phyloP scores from a whole-genome alignment of 2,888 invertebrate genomes.

The Chesias legatella region DNA sequence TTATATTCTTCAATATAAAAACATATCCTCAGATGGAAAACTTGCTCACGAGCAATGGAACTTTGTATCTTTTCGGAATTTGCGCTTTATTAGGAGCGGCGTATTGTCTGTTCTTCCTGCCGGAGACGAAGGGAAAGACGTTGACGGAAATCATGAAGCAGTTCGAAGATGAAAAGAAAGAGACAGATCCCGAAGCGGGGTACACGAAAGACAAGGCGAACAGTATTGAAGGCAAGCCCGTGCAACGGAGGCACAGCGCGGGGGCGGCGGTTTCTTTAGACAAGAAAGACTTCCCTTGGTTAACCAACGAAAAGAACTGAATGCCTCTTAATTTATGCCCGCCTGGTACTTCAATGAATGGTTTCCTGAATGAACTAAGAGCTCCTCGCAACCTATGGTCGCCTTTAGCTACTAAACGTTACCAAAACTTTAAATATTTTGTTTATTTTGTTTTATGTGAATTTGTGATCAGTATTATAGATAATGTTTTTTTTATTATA shows the following conservation, averaged over 20 bases:
- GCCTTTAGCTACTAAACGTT: conserved; percentile 27
- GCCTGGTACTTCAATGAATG: conserved; percentile 35
- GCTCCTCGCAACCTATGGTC: conserved; percentile 20
- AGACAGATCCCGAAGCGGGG: conserved; percentile 57
- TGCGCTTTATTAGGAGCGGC: conserved; percentile 81
- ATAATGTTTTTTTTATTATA: conserved; percentile 30
- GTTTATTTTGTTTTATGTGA: no score
- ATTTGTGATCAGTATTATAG: conserved; percentile 67
- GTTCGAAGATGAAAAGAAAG: conserved; percentile 74
- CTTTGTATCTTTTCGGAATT: conserved; percentile 82
- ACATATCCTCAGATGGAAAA: conserved; percentile 83
- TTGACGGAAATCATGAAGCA: conserved; percentile 84
- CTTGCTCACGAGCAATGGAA: conserved; percentile 81
- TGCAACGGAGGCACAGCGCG: conserved; percentile 67
- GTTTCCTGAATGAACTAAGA: conserved; percentile 8
- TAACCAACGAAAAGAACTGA: conserved; percentile 40
- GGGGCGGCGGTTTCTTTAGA: conserved; percentile 63
- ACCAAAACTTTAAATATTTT: conserved; percentile 31
- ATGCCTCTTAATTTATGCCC: conserved; percentile 26
- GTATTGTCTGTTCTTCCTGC: conserved; percentile 82
- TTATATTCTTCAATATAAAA: conserved; percentile 86
- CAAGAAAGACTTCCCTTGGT: conserved; percentile 56
- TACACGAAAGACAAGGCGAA: conserved; percentile 44
- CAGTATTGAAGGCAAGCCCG: conserved; percentile 48
- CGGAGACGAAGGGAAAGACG: conserved; percentile 85